Percentiles rank a stretch among this genome's conserved stretches.
Conservation (phyloP, 2,888 invertebrate species). For the Cosmia trapezina region DNA sequence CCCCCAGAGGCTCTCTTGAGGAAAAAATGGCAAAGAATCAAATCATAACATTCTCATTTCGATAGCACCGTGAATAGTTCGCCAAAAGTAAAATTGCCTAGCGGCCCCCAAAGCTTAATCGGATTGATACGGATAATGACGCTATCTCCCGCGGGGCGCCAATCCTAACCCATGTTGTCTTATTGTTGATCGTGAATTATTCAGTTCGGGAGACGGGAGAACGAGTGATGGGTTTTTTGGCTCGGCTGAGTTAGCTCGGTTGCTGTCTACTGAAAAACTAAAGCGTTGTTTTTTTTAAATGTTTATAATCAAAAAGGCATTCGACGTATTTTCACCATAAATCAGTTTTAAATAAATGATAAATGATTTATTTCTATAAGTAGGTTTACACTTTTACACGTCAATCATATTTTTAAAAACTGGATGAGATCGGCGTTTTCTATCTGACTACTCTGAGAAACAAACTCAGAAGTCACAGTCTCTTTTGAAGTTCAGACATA, state of each 20-base stretch:
- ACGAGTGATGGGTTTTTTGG: constrained; percentile 21
- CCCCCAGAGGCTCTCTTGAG: background rate
- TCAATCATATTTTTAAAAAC: too few species aligned
- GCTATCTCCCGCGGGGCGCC: constrained; percentile 37
- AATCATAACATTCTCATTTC: constrained; percentile 51
- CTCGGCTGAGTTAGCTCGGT: background rate
- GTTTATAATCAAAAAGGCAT: too few species aligned
- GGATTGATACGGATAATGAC: constrained; percentile 58
- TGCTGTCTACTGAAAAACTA: background rate
- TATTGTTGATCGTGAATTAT: constrained; percentile 54
- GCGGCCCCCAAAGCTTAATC: constrained; percentile 56
- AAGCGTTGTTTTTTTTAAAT: background rate
- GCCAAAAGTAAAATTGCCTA: constrained; percentile 57
- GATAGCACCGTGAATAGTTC: constrained; percentile 36
- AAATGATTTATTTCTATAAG: too few species aligned
- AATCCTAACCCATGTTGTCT: constrained; percentile 47
- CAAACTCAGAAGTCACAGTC: too few species aligned
- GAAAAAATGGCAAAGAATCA: constrained; percentile 3
- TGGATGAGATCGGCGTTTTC: too few species aligned
- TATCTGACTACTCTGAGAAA: too few species aligned
- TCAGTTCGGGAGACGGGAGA: constrained; percentile 29
- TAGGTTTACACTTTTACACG: too few species aligned
- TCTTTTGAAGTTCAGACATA: too few species aligned
- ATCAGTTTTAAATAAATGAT: too few species aligned
- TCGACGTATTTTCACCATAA: too few species aligned